These are phyloP conservation scores for Scaptomyza cyrtandrae DNA, from an alignment of 2,888 invertebrate species.

Conservation along the genomic window DNA sequence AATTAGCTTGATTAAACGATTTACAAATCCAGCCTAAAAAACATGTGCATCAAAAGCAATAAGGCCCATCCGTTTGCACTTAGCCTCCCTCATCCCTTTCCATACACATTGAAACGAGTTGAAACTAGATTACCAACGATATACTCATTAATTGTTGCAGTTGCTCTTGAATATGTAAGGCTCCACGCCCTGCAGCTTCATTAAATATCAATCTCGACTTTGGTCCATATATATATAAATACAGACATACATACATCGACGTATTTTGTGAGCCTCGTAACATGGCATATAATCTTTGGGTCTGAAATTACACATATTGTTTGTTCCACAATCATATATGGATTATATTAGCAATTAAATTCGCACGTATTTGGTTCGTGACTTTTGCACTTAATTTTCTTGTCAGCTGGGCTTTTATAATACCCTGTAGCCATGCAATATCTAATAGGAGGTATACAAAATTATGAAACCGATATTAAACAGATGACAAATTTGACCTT, in stretches of 20 bases:
- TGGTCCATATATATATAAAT: not conserved
- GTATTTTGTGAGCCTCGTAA: not conserved
- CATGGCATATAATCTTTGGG: constrained; percentile 5
- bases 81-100: no score
- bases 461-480: not conserved
- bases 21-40: constrained; percentile 18
- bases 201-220: constrained; percentile 33
- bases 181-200: constrained; percentile 20
- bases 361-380: constrained; percentile 1
- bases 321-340: constrained; percentile 14
- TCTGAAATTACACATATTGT: constrained; percentile 1
- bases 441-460: not conserved
- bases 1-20: constrained; percentile 11
- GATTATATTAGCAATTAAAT: constrained; percentile 46
- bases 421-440: not conserved
- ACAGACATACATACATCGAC: not conserved
- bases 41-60: constrained; percentile 18
- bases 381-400: constrained; percentile 6
- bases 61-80: no score
- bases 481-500: not conserved
- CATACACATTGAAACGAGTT: not conserved
- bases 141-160: constrained; percentile 45
- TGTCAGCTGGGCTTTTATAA: not conserved
- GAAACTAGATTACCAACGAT: constrained; percentile 43
- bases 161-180: constrained; percentile 2